phyloP scores from a whole-genome alignment of 2,113 vertebrate species.

The Oreochromis aureus region DNA sequence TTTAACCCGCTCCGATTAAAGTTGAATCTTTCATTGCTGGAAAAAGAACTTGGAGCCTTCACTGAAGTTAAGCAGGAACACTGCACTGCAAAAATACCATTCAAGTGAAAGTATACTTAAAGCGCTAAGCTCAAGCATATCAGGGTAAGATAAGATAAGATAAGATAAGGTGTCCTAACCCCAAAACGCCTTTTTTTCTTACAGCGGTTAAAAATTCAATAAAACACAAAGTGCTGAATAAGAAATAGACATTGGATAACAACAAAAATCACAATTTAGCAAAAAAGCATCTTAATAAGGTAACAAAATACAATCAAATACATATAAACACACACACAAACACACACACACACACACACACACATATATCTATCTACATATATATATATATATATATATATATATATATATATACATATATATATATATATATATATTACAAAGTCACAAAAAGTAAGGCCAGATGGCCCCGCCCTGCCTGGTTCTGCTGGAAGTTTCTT shows the following conservation, averaged over 20 bases:
- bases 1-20: background rate
- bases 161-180: background rate
- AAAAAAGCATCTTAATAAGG: too few species aligned
- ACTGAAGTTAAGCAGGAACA: background rate
- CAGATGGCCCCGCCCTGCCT: rapidly evolving
- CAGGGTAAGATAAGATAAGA: background rate
- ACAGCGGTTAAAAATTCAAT: too few species aligned
- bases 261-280: too few species aligned
- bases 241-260: too few species aligned
- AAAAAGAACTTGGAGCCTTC: background rate
- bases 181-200: too few species aligned
- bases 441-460: background rate
- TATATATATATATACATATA: background rate
- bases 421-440: background rate
- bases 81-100: background rate
- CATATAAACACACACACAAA: too few species aligned
- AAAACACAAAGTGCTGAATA: too few species aligned
- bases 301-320: too few species aligned
- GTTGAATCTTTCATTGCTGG: rapidly evolving
- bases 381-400: background rate
- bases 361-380: too few species aligned
- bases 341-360: too few species aligned
- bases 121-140: rapidly evolving
- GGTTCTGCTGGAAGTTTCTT: background rate
- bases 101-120: rapidly evolving